Conservation (phyloP, 2,888 invertebrate genomes). For the Stictocephala bisonia region DNA sequence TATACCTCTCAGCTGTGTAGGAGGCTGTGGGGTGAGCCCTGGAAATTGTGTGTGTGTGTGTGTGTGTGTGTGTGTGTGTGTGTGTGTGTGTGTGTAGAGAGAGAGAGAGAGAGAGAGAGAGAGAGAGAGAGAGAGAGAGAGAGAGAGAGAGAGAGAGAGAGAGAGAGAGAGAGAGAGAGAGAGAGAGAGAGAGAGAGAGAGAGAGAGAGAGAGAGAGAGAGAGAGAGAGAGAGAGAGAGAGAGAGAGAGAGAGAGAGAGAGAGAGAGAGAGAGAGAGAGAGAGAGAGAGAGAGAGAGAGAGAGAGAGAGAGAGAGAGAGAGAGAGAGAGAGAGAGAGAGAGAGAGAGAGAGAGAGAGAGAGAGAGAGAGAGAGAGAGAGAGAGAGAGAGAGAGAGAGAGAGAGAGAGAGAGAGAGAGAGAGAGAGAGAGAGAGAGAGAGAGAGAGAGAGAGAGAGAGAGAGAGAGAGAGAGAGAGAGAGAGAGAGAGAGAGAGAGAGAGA, state of each 20-base stretch:
- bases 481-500: not conserved
- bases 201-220: not conserved
- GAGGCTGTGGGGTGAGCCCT: no score
- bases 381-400: not conserved
- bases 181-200: not conserved
- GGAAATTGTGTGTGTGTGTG: no score
- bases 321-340: not conserved
- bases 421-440: not conserved
- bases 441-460: not conserved
- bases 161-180: not conserved
- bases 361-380: not conserved
- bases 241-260: not conserved
- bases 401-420: not conserved
- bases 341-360: not conserved
- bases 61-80: no score
- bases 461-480: not conserved
- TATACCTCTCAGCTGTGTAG: no score
- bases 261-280: not conserved
- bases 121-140: not conserved
- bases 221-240: not conserved
- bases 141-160: not conserved
- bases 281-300: not conserved
- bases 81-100: no score
- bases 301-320: not conserved
- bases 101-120: not conserved